Percentiles rank a stretch among this genome's conserved stretches.
phyloP scores from a whole-genome alignment of 2,113 vertebrate genomes.

The Cephalopholis sonnerati region DNA sequence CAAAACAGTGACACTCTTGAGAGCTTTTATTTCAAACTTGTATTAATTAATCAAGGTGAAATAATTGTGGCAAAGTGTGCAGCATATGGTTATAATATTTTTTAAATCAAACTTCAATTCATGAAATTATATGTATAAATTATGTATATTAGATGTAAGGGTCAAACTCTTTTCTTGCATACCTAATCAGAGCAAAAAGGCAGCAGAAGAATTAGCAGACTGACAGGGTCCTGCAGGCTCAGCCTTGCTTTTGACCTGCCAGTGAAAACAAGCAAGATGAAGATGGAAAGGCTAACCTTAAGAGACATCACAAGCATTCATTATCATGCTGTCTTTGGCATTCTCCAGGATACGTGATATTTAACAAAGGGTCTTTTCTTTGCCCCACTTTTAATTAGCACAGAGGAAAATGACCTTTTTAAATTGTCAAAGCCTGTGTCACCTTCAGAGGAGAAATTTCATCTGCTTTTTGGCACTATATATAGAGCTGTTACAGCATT shows the following conservation, averaged over 20 bases:
- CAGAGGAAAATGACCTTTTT: slow-evolving; percentile 73
- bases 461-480: slow-evolving; percentile 10
- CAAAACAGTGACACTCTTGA: background rate
- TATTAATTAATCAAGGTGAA: background rate
- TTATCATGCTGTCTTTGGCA: slow-evolving; percentile 74
- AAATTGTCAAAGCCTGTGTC: slow-evolving; percentile 50
- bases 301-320: slow-evolving; percentile 67
- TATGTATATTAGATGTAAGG: slow-evolving; percentile 6
- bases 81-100: background rate
- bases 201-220: slow-evolving; percentile 16
- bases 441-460: slow-evolving; percentile 29
- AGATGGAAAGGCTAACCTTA: slow-evolving; percentile 66
- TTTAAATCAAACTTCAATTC: background rate
- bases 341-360: slow-evolving; percentile 73
- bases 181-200: slow-evolving; percentile 54
- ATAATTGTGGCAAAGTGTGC: background rate
- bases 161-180: slow-evolving; percentile 33
- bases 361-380: slow-evolving; percentile 66
- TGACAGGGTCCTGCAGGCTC: slow-evolving; percentile 30
- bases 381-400: slow-evolving; percentile 70
- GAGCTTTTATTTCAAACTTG: background rate
- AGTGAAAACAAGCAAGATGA: slow-evolving; percentile 39
- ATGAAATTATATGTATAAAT: slow-evolving; percentile 2
- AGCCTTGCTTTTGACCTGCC: slow-evolving; percentile 43
- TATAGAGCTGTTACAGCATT: background rate